Evolutionary conservation across 2,888 invertebrate species (phyloP).

Genomic region (Acleris sparsana): DNA sequence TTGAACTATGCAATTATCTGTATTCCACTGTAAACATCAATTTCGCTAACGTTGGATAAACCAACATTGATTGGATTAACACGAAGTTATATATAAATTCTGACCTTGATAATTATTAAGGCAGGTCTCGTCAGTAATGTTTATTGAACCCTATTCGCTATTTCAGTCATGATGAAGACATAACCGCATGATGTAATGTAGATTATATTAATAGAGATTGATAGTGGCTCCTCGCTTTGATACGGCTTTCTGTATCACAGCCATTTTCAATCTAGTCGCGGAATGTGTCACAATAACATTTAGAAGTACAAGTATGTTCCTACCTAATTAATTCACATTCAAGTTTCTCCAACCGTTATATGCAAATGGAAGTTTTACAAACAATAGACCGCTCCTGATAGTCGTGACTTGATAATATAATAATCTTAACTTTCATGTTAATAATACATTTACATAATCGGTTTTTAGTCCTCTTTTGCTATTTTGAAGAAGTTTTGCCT

Average conservation of each 20-base stretch:
- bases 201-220: too few relatives aligned
- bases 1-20: too few relatives aligned
- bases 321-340: conserved; percentile 28
- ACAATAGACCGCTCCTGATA: conserved; percentile 33
- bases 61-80: neutral
- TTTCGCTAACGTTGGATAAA: neutral
- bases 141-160: too few relatives aligned
- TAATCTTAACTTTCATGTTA: conserved; percentile 29
- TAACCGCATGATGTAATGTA: too few relatives aligned
- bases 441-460: conserved; percentile 30
- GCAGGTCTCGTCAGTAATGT: conserved; percentile 1
- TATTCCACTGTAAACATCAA: too few relatives aligned
- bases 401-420: conserved; percentile 37
- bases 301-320: neutral
- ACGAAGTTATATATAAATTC: neutral
- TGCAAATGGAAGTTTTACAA: conserved; percentile 38
- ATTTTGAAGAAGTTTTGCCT: too few relatives aligned
- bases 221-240: too few relatives aligned
- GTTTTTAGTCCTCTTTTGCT: neutral
- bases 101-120: neutral
- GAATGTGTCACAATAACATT: conserved; percentile 27
- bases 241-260: neutral
- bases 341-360: conserved; percentile 27
- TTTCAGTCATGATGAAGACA: too few relatives aligned
- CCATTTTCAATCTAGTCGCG: neutral